Evolutionary conservation across 2,888 invertebrate genomes (phyloP).

Genomic region (Pristionchus entomophagus): DNA sequence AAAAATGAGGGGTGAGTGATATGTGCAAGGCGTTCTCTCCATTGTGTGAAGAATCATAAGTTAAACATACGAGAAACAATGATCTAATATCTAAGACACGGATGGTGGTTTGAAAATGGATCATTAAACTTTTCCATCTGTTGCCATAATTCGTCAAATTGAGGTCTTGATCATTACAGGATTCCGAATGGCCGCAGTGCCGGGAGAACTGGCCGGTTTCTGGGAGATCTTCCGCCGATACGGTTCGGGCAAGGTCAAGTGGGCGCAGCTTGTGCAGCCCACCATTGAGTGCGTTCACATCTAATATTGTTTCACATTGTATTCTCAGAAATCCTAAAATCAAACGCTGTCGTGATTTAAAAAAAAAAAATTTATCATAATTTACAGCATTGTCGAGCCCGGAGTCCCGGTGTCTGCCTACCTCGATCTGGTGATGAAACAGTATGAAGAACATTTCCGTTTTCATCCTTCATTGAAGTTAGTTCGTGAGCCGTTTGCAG

Average conservation of each 20-base stretch:
- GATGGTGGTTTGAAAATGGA: no score
- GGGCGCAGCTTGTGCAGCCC: conserved; percentile 56
- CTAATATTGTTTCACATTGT: no score
- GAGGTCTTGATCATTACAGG: conserved; percentile 56
- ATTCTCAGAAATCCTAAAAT: no score
- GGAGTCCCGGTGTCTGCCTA: conserved; percentile 70
- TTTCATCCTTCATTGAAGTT: conserved; percentile 69
- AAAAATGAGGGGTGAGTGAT: no score
- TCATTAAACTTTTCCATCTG: no score
- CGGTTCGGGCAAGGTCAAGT: conserved; percentile 70
- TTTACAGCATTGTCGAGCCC: not conserved
- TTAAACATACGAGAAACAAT: no score
- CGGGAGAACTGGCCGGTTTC: conserved; percentile 74
- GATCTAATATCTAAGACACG: no score
- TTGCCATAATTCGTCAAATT: not conserved
- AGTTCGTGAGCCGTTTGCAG: no score
- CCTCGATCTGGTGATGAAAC: conserved; percentile 69
- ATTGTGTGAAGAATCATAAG: no score
- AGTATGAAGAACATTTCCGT: conserved; percentile 72
- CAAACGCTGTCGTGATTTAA: not conserved
- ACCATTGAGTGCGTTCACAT: no score
- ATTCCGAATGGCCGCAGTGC: conserved; percentile 69
- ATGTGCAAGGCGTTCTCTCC: conserved; percentile 38
- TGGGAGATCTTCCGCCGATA: conserved; percentile 69
- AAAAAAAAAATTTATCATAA: not conserved